Evolutionary conservation across 2,888 invertebrate genomes (phyloP), one percentile per base, ranked within the genome.

Genomic region (Ischnus inquisitorius): DNA sequence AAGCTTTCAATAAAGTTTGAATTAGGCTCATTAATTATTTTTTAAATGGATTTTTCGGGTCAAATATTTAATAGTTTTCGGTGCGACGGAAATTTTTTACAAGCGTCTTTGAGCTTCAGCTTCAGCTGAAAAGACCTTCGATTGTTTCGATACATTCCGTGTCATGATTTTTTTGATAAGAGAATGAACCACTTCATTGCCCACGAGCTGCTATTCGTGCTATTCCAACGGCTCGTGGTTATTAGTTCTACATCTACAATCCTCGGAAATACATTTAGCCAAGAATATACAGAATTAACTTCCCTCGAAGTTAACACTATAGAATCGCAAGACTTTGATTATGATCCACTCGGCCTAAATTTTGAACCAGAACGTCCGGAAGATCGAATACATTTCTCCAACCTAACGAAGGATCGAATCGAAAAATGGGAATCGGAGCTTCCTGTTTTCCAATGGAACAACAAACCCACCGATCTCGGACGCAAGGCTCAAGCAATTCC

Each of bases 311-410:
- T 14, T 8, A 43, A 28, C 54, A 43, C 12, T 41, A 16, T 54
- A 43, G 19, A 60, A 34, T 6, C 51, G 8, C 41, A 71, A 75
- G 34, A 51, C 14, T 67, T 41, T 16, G 39, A 69, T 57, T 25
- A 14, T 8, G 65, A 74, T 28, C 57, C 74, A 5, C 48, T 64
- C 2, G 72, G 62, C 43, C 34, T 60, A 10, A 62, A 74, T 39
- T 60, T 77, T 5, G 74, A 69, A 10, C 14, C 54, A 14, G 62
- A 62, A 14, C 10, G 1, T 62, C 28, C 69, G 43, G 41, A 48
- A 46, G 8, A 25, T 12, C 14, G 43, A 16, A 46, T 64, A 16
- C 39, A 39, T 34, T 77, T 54, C 5, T 39, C 6, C 2, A 62
- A 65, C 19, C 6, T 5, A 14, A 10, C 64, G n/a, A n/a, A n/a